Evolutionary conservation across 2,888 invertebrate species (phyloP).

Genomic region (Tachina grossa): DNA sequence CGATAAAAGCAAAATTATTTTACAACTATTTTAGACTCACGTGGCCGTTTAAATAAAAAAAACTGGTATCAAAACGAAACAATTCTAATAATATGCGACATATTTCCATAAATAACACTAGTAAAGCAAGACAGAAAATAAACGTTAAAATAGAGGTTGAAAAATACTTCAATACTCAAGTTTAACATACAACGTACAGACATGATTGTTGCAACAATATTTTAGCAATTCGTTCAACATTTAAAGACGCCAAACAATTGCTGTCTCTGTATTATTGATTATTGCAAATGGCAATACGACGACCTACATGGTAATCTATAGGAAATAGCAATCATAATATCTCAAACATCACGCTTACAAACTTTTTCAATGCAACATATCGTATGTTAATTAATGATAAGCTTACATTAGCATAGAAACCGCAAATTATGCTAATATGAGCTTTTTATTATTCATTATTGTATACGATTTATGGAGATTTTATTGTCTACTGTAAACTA

Average conservation of each 20-base stretch:
- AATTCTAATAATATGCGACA: constrained; percentile 6
- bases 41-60: constrained; percentile 30
- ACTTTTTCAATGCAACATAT: neutral
- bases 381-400: neutral
- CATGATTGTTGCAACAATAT: constrained; percentile 53
- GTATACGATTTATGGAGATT: no score
- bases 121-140: constrained; percentile 1
- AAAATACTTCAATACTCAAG: constrained; percentile 55
- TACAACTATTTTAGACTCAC: constrained; percentile 17
- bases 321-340: constrained; percentile 27
- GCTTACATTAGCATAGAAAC: neutral
- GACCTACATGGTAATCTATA: constrained; percentile 2
- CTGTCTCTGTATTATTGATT: constrained; percentile 1
- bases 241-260: neutral
- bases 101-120: constrained; percentile 7
- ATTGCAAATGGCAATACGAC: constrained; percentile 2
- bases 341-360: neutral
- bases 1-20: neutral
- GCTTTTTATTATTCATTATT: no score
- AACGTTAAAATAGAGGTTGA: constrained; percentile 40
- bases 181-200: constrained; percentile 64
- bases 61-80: constrained; percentile 42
- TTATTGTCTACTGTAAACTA: no score
- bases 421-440: neutral
- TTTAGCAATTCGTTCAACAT: constrained; percentile 22